phyloP scores from a whole-genome alignment of 2,797 vertebrate genomes.

The Poecile montanus region DNA sequence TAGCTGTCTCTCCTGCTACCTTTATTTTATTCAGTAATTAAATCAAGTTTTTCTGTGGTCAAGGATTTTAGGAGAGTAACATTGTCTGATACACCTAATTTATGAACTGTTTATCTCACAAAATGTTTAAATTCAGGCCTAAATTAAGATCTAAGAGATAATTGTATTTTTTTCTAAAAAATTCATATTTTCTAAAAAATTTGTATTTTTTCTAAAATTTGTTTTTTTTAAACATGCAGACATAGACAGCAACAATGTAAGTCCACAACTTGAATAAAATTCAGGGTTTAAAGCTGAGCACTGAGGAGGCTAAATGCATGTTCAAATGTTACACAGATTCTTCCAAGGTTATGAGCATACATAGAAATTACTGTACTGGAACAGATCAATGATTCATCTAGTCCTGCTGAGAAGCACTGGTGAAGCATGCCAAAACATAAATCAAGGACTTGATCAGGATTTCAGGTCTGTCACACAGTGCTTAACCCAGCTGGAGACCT shows the following conservation, averaged over 20 bases:
- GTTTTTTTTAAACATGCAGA: neutral
- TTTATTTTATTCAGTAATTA: neutral
- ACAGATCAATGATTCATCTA: constrained; percentile 59
- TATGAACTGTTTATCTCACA: neutral
- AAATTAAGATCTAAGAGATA: neutral
- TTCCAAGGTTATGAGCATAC: constrained; percentile 40
- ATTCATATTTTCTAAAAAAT: neutral
- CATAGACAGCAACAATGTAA: neutral
- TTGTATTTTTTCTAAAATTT: neutral
- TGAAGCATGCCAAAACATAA: constrained; percentile 24
- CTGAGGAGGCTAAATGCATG: neutral
- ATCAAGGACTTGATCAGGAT: constrained; percentile 40
- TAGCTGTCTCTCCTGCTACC: neutral
- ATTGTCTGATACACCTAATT: neutral
- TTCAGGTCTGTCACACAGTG: constrained; percentile 22
- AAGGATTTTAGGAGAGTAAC: neutral
- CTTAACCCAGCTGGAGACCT: constrained; percentile 49
- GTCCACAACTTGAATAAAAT: neutral
- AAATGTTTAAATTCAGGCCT: neutral
- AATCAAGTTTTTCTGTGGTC: neutral
- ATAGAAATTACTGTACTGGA: constrained; percentile 46
- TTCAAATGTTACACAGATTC: neutral
- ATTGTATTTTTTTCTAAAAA: neutral
- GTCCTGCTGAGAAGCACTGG: constrained; percentile 47
- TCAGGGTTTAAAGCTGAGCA: neutral